Percentiles rank a stretch among this genome's conserved stretches.
Evolutionary conservation across 2,888 invertebrate species (phyloP).

Genomic region (Ichneumoninae sp.): DNA sequence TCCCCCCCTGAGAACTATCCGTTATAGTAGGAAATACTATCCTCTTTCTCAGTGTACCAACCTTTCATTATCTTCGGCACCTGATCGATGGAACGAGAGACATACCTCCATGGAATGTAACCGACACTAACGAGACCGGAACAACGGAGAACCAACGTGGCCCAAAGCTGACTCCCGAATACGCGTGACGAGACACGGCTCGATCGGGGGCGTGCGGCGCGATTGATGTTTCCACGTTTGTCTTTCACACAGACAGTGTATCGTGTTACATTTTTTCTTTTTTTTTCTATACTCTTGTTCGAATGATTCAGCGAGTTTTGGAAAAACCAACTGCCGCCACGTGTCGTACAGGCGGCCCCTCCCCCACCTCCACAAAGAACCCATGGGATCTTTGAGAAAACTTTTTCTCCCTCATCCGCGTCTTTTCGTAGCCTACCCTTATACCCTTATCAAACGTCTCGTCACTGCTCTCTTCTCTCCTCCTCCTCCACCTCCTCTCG

Average conservation of each 20-base stretch:
- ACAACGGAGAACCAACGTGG: slow-evolving; percentile 73
- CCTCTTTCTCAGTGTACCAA: not conserved
- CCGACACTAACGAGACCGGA: slow-evolving; percentile 76
- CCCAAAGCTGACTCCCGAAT: slow-evolving; percentile 74
- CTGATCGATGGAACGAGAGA: not conserved
- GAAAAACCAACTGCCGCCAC: slow-evolving; percentile 30
- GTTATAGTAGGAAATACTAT: no score
- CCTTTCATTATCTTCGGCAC: not conserved
- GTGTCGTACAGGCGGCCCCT: not conserved
- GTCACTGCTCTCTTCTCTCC: slow-evolving; percentile 39
- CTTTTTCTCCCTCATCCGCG: slow-evolving; percentile 46
- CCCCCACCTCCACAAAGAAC: slow-evolving; percentile 11
- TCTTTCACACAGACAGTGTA: not conserved
- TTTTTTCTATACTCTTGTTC: slow-evolving; percentile 47
- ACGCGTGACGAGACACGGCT: slow-evolving; percentile 72
- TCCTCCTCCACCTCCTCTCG: slow-evolving; percentile 33
- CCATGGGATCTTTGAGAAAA: slow-evolving; percentile 57
- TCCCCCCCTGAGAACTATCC: no score
- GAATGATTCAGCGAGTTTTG: slow-evolving; percentile 70
- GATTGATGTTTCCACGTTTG: slow-evolving; percentile 2
- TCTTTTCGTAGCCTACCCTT: slow-evolving; percentile 29
- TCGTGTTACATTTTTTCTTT: not conserved
- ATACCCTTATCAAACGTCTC: slow-evolving; percentile 62
- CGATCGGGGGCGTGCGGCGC: slow-evolving; percentile 63
- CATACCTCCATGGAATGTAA: slow-evolving; percentile 29